Evolutionary conservation across 2,113 vertebrate species (phyloP).

Genomic region (Lichenostomus cassidix): DNA sequence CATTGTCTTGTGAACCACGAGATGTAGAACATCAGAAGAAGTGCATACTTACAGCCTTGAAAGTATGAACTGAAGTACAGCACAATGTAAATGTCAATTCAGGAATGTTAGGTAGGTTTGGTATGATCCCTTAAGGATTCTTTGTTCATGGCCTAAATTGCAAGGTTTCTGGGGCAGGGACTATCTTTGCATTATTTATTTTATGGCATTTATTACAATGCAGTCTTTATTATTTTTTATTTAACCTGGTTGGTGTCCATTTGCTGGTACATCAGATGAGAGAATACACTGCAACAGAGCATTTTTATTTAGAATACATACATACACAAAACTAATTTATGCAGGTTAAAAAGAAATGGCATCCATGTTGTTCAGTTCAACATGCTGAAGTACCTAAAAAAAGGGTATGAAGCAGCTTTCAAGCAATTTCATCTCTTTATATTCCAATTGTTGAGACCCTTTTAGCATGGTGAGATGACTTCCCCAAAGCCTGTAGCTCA

Average conservation of each 20-base stretch:
- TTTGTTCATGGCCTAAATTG: slow-evolving; percentile 46
- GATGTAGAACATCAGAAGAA: neutral
- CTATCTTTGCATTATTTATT: slow-evolving; percentile 48
- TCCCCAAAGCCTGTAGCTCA: neutral
- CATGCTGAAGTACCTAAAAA: neutral
- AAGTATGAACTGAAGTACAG: neutral
- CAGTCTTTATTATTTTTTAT: neutral
- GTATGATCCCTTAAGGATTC: slow-evolving; percentile 42
- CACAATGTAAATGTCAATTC: slow-evolving; percentile 19
- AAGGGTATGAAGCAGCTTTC: neutral
- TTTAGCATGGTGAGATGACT: neutral
- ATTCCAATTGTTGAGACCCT: neutral
- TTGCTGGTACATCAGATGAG: neutral
- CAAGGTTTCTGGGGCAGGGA: slow-evolving; percentile 51
- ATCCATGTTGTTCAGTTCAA: neutral
- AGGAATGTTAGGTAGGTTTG: slow-evolving; percentile 3
- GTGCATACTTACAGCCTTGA: neutral
- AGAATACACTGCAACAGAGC: neutral
- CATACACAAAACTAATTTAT: neutral
- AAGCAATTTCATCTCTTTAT: neutral
- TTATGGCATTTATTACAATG: neutral
- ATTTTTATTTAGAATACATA: neutral
- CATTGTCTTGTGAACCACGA: neutral
- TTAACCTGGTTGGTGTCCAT: neutral
- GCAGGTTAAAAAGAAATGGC: neutral